Percentiles rank a stretch among this genome's conserved stretches.
phyloP scores from a whole-genome alignment of 1,140 invertebrate species.

The Pseudomyrmex gracilis region DNA sequence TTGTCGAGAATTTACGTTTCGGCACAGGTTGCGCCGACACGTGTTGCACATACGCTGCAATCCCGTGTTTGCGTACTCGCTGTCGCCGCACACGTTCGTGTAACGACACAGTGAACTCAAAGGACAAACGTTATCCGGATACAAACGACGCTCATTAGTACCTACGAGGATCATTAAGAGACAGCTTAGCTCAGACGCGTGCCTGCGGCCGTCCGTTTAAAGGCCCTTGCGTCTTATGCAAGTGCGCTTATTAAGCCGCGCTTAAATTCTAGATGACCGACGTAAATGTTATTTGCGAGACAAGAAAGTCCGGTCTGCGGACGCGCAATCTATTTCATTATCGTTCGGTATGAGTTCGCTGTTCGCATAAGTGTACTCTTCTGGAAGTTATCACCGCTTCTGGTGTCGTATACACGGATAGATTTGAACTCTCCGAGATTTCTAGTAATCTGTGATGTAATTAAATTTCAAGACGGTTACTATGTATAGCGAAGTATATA shows the following conservation, averaged over 20 bases:
- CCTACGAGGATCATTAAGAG: constrained; percentile 71
- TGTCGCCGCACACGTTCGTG: constrained; percentile 52
- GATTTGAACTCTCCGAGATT: no score
- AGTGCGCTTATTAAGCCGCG: constrained; percentile 66
- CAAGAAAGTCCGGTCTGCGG: constrained; percentile 56
- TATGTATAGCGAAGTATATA: no score
- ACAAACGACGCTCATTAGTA: constrained; percentile 71
- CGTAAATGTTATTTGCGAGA: constrained; percentile 25
- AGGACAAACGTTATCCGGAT: constrained; percentile 70
- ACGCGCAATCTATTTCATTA: constrained; percentile 65
- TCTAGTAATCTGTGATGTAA: no score
- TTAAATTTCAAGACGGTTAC: no score
- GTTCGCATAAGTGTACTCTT: background rate
- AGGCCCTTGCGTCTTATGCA: constrained; percentile 62
- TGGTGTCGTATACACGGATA: no score
- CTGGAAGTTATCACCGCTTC: background rate
- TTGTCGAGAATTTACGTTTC: constrained; percentile 30
- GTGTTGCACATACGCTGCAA: constrained; percentile 27
- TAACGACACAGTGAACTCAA: constrained; percentile 70
- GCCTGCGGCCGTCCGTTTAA: constrained; percentile 68
- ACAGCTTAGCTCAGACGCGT: constrained; percentile 60
- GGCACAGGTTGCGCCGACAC: constrained; percentile 27
- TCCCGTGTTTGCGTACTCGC: constrained; percentile 24
- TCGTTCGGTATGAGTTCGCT: constrained; percentile 38
- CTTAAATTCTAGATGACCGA: constrained; percentile 49